Evolutionary conservation across 2,888 invertebrate genomes (phyloP).

Genomic region (Melanchra persicariae): DNA sequence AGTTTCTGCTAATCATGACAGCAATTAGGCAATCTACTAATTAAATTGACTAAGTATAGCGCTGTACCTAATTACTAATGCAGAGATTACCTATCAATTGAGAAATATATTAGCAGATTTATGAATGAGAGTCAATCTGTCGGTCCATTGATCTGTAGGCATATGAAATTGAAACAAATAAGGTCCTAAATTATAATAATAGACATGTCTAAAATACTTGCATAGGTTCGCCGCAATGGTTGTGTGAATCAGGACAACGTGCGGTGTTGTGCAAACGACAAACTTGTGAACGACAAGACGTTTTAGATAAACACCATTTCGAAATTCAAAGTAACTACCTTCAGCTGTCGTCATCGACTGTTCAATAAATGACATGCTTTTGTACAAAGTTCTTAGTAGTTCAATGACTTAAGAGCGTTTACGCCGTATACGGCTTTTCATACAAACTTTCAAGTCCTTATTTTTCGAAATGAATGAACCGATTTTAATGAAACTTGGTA

Average conservation of each 20-base stretch:
- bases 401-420: slow-evolving; percentile 68
- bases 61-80: neutral
- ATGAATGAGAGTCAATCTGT: slow-evolving; percentile 7
- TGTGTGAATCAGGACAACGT: slow-evolving; percentile 79
- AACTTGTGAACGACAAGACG: slow-evolving; percentile 78
- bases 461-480: too few species aligned
- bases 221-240: slow-evolving; percentile 63
- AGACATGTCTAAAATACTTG: slow-evolving; percentile 45
- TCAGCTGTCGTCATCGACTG: slow-evolving; percentile 76
- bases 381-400: slow-evolving; percentile 67
- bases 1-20: slow-evolving; percentile 31
- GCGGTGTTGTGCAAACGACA: slow-evolving; percentile 79
- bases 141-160: slow-evolving; percentile 11
- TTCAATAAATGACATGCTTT: slow-evolving; percentile 74
- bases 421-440: too few species aligned
- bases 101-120: neutral
- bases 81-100: neutral
- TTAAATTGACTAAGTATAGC: slow-evolving; percentile 3
- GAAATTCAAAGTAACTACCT: slow-evolving; percentile 74
- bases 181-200: slow-evolving; percentile 26
- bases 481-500: too few species aligned
- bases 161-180: slow-evolving; percentile 8
- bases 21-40: neutral
- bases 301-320: slow-evolving; percentile 80
- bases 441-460: too few species aligned